These are phyloP conservation scores for Podarcis lilfordi DNA, from an alignment of 2,797 vertebrate species.

Conservation along the genomic window DNA sequence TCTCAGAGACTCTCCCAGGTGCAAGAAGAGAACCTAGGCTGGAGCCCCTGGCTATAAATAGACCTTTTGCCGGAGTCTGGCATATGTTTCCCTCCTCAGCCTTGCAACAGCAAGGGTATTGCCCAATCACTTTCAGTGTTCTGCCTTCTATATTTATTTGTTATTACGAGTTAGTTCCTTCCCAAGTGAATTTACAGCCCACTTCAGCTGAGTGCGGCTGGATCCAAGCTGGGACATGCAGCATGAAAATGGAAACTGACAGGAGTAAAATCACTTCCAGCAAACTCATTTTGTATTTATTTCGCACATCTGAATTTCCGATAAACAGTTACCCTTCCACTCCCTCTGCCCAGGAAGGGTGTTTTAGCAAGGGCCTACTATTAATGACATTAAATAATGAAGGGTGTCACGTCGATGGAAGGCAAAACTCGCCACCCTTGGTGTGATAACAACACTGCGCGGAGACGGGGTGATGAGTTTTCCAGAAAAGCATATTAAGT, in stretches of 20 bases:
- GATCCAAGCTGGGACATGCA: neutral
- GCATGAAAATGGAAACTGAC: neutral
- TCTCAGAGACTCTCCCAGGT: neutral
- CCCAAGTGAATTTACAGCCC: slow-evolving; percentile 22
- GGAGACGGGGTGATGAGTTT: slow-evolving; percentile 3
- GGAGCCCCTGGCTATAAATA: neutral
- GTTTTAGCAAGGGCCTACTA: neutral
- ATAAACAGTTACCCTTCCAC: slow-evolving; percentile 9
- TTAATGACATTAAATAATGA: slow-evolving; percentile 25
- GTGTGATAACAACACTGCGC: neutral
- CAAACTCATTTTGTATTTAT: slow-evolving; percentile 24
- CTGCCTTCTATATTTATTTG: neutral
- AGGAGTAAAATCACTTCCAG: slow-evolving; percentile 18
- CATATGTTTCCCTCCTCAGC: neutral
- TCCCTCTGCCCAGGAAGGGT: neutral
- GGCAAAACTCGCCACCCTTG: neutral
- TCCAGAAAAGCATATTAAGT: slow-evolving; percentile 5
- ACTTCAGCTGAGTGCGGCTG: neutral
- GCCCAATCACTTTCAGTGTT: slow-evolving; percentile 12
- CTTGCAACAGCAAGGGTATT: slow-evolving; percentile 2
- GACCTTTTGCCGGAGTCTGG: neutral
- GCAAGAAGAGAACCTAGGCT: neutral
- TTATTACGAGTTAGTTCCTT: neutral
- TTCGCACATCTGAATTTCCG: slow-evolving; percentile 26
- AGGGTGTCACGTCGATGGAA: slow-evolving; percentile 4